Percentiles rank a stretch among this genome's conserved stretches.
These are phyloP conservation scores for Scaptomyza reducta DNA, from an alignment of 2,888 invertebrate species.

Conservation along the genomic window DNA sequence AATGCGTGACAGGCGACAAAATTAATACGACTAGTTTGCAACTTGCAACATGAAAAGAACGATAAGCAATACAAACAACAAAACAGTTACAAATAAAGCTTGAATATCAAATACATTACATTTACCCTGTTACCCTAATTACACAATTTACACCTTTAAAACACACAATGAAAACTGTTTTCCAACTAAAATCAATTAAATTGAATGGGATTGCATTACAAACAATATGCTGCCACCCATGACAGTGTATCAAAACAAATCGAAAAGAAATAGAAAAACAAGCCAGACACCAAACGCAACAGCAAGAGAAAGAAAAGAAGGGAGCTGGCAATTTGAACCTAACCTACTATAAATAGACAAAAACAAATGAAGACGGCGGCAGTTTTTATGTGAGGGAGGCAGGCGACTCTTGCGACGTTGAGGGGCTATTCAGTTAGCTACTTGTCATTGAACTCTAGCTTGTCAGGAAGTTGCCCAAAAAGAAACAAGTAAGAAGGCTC, in stretches of 20 bases:
- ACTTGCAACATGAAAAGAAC: too few relatives aligned
- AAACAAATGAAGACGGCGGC: conserved; percentile 44
- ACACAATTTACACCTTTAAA: too few relatives aligned
- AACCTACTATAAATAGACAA: conserved; percentile 58
- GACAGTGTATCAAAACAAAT: conserved; percentile 35
- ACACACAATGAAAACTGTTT: too few relatives aligned
- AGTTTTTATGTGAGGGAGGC: conserved; percentile 45
- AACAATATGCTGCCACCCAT: neutral
- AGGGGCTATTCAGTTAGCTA: conserved; percentile 15
- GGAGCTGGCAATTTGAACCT: conserved; percentile 38
- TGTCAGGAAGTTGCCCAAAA: conserved; percentile 15
- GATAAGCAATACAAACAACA: too few relatives aligned
- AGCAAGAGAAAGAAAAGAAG: conserved; percentile 9
- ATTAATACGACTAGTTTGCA: conserved; percentile 2
- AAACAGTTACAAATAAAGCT: too few relatives aligned
- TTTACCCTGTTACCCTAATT: too few relatives aligned
- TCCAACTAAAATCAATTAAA: neutral
- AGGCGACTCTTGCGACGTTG: neutral
- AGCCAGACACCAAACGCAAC: conserved; percentile 36
- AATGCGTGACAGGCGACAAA: conserved; percentile 20
- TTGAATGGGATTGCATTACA: too few relatives aligned
- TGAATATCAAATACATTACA: too few relatives aligned
- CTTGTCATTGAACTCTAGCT: conserved; percentile 59
- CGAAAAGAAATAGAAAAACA: conserved; percentile 32
- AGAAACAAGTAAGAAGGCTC: neutral